phyloP scores from a whole-genome alignment of 2,888 invertebrate genomes.

The Aphrophora alni region DNA sequence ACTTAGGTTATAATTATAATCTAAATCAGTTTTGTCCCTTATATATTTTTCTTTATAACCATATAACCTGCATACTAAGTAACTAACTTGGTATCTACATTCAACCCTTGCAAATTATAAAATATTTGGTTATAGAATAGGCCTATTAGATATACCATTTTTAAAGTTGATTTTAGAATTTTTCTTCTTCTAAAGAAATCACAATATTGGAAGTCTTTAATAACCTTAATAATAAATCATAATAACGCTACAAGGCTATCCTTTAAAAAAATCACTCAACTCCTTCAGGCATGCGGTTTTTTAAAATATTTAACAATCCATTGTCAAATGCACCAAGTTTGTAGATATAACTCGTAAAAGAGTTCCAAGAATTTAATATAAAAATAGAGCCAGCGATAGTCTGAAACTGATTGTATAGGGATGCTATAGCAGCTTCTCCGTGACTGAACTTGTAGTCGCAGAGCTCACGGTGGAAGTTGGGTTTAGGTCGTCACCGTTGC shows the following conservation, averaged over 20 bases:
- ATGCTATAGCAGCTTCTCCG: slow-evolving; percentile 74
- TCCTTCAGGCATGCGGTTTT: background rate
- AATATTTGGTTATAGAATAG: background rate
- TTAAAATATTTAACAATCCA: background rate
- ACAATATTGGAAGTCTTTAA: background rate
- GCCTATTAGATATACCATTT: background rate
- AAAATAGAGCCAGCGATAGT: slow-evolving; percentile 32
- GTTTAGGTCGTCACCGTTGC: slow-evolving; percentile 47
- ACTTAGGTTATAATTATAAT: background rate
- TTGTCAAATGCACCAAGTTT: background rate
- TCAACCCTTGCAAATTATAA: background rate
- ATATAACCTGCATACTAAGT: background rate
- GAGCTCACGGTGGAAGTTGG: slow-evolving; percentile 60
- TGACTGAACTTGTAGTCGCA: slow-evolving; percentile 72
- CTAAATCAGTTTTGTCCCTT: background rate
- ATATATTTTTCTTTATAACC: background rate
- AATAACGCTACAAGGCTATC: background rate
- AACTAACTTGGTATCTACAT: background rate
- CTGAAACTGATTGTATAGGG: background rate
- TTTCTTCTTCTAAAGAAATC: background rate
- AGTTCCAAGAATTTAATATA: slow-evolving; percentile 16
- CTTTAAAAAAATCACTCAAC: background rate
- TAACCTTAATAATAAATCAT: background rate
- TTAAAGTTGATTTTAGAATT: background rate
- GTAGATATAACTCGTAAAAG: background rate